These are phyloP conservation scores for Parauchenoglanis punctatus DNA, from an alignment of 2,797 vertebrate species.

Conservation along the genomic window DNA sequence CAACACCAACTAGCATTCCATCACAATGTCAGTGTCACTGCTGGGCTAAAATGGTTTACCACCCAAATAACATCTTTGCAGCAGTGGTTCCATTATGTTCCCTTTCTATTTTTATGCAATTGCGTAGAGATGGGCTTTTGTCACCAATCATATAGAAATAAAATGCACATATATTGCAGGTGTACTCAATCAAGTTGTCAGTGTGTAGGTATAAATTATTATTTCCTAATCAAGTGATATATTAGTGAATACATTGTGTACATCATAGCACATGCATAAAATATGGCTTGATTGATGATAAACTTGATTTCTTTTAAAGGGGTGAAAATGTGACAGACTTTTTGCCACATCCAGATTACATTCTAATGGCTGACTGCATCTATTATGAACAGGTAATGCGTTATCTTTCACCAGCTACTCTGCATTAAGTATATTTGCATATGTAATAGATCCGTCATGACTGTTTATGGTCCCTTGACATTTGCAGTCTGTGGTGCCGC, in stretches of 20 bases:
- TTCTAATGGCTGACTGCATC: constrained; percentile 97
- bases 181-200: neutral
- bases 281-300: neutral
- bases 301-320: constrained; percentile 69
- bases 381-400: constrained; percentile 92
- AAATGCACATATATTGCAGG: neutral
- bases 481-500: constrained; percentile 85
- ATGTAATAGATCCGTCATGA: neutral
- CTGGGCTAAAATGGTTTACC: neutral
- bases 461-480: constrained; percentile 26
- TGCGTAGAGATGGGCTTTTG: neutral
- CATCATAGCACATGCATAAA: neutral
- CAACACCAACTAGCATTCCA: neutral
- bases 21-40: neutral
- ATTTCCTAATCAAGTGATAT: neutral
- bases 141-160: neutral
- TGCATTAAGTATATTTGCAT: neutral
- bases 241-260: neutral
- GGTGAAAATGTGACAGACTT: constrained; percentile 85
- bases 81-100: neutral
- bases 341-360: constrained; percentile 82
- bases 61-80: neutral
- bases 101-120: neutral
- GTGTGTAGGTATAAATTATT: neutral
- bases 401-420: neutral